These are phyloP conservation scores for Grammomys surdaster DNA, from an alignment of 2,113 vertebrate species.

Conservation along the genomic window DNA sequence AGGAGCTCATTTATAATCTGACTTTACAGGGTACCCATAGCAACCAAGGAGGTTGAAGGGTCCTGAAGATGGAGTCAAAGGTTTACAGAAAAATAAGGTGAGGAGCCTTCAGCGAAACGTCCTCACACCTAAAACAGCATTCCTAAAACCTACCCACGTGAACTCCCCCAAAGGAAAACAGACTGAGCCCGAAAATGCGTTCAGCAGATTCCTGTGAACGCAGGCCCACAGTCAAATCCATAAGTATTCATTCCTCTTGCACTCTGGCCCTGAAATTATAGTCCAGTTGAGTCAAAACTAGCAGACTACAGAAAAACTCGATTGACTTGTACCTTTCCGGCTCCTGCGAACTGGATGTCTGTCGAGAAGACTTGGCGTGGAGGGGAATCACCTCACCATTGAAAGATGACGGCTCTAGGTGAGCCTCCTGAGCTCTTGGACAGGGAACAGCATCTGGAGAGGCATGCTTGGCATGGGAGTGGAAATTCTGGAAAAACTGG, in stretches of 20 bases:
- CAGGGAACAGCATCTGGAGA: background rate
- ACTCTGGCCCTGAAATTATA: background rate
- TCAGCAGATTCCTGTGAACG: fast-evolving
- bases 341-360: fast-evolving
- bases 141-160: background rate
- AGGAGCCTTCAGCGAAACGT: background rate
- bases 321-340: too few relatives aligned
- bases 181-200: background rate
- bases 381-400: constrained; percentile 60
- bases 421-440: background rate
- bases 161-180: background rate
- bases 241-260: background rate
- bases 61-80: background rate
- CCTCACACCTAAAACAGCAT: background rate
- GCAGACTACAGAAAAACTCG: fast-evolving
- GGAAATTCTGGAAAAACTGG: constrained; percentile 83
- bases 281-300: background rate
- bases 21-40: background rate
- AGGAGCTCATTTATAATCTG: background rate
- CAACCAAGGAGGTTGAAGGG: background rate
- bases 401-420: background rate
- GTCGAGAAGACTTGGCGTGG: background rate
- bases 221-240: fast-evolving
- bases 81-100: background rate
- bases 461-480: constrained; percentile 56